These are phyloP conservation scores for Notothenia coriiceps DNA, from an alignment of 2,113 vertebrate genomes.

Conservation along the genomic window DNA sequence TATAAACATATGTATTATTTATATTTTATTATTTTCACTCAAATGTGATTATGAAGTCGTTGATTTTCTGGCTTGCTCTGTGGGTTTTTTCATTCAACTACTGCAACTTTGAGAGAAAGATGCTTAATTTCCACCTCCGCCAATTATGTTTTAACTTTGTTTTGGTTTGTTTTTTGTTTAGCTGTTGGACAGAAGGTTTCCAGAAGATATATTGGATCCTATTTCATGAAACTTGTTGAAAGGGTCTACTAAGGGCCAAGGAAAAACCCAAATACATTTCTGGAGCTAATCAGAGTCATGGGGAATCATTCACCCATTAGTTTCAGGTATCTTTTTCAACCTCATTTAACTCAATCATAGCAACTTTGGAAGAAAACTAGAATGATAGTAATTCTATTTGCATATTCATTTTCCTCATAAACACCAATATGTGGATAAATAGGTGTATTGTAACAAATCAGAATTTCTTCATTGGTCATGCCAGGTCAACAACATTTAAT, in stretches of 20 bases:
- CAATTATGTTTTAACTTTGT: too few species aligned
- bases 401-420: background rate
- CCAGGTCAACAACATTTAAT: background rate
- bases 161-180: too few species aligned
- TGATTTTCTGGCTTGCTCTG: background rate
- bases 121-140: background rate
- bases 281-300: too few species aligned
- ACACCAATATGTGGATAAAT: background rate
- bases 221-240: too few species aligned
- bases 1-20: background rate
- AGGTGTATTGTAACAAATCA: background rate
- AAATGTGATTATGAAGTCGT: background rate
- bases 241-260: too few species aligned
- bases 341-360: background rate
- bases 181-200: too few species aligned
- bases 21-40: background rate
- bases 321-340: background rate
- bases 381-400: background rate
- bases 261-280: too few species aligned
- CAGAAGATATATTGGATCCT: too few species aligned
- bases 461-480: background rate
- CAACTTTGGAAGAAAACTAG: background rate
- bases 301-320: background rate
- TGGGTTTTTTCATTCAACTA: background rate
- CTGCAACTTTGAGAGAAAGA: background rate